Percentiles rank a stretch among this genome's conserved stretches.
These are phyloP conservation scores for Latrodectus elegans DNA, from an alignment of 2,888 invertebrate genomes.

Conservation along the genomic window DNA sequence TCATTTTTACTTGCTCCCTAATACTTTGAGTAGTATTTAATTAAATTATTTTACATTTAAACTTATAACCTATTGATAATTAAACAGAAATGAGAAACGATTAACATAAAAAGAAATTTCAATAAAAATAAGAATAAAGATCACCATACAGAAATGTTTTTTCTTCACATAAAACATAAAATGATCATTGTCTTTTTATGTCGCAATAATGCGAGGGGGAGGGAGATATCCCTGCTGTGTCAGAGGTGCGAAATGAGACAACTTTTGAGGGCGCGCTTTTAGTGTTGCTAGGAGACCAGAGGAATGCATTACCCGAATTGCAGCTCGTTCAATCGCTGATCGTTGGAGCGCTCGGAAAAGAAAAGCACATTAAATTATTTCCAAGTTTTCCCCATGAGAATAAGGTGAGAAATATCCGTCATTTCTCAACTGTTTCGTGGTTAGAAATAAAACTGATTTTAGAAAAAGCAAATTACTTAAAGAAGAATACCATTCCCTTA, in stretches of 20 bases:
- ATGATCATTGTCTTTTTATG: not conserved
- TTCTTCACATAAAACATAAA: not conserved
- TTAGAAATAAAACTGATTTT: too few relatives aligned
- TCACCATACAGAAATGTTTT: not conserved
- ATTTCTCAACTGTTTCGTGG: too few relatives aligned
- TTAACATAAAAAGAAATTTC: not conserved
- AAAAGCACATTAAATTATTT: not conserved
- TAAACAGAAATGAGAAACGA: not conserved
- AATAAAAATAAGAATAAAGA: not conserved
- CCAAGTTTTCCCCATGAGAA: too few relatives aligned
- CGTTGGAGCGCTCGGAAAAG: not conserved
- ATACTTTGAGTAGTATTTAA: not conserved
- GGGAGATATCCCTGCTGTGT: not conserved
- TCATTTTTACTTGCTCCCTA: too few relatives aligned
- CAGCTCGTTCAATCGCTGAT: constrained; percentile 1
- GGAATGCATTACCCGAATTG: constrained; percentile 61
- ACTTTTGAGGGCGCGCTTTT: constrained; percentile 7
- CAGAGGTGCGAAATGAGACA: not conserved
- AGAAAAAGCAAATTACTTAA: too few relatives aligned
- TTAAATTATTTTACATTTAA: not conserved
- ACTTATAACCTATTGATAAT: not conserved
- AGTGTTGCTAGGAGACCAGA: constrained; percentile 44
- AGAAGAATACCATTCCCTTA: too few relatives aligned
- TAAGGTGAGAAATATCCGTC: too few relatives aligned
- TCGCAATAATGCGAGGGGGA: too few relatives aligned